A percentile compares a stretch with the other conserved stretches of the same genome.
Evolutionary conservation across 2,113 vertebrate genomes (phyloP).

Genomic region (Catagonus wagneri): DNA sequence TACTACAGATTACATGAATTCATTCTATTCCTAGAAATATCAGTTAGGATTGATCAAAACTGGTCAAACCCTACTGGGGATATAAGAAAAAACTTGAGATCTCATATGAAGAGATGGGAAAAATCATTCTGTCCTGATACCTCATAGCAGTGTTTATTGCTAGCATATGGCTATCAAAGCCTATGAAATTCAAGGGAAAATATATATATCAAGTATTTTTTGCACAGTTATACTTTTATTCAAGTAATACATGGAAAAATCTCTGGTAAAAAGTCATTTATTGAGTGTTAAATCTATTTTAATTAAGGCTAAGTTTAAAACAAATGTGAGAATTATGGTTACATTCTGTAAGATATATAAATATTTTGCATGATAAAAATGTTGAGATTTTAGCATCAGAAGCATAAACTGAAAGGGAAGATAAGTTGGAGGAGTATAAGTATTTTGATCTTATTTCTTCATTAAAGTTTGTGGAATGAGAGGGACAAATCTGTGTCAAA

Average conservation of each 20-base stretch:
- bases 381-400: background rate
- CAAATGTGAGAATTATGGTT: background rate
- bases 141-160: background rate
- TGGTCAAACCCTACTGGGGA: background rate
- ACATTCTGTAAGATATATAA: background rate
- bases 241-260: background rate
- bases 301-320: slow-evolving; percentile 28
- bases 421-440: background rate
- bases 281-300: background rate
- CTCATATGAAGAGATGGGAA: background rate
- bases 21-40: background rate
- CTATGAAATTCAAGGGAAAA: background rate
- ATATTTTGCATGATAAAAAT: slow-evolving; percentile 12
- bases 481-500: background rate
- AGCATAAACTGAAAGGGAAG: background rate
- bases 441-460: background rate
- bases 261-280: background rate
- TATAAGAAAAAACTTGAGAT: background rate
- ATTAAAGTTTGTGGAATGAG: background rate
- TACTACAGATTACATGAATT: background rate
- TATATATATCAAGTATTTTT: background rate
- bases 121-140: background rate
- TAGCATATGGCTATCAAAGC: background rate
- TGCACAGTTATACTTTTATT: background rate
- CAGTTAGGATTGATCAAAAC: background rate